These are phyloP conservation scores for Littorina saxatilis DNA, from an alignment of 1,140 invertebrate species.

Conservation along the genomic window DNA sequence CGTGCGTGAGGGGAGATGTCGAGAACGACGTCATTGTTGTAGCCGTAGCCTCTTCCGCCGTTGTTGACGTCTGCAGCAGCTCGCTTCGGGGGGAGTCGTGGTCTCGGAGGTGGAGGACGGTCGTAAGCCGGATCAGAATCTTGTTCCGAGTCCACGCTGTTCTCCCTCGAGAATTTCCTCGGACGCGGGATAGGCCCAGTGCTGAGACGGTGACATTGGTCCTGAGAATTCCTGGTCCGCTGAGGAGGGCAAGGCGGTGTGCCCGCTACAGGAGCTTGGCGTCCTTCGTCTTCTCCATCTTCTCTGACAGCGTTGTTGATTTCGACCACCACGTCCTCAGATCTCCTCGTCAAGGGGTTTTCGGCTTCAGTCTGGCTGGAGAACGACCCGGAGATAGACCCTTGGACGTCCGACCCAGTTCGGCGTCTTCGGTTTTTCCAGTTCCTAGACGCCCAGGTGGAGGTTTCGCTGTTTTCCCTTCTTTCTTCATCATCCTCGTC, in stretches of 20 bases:
- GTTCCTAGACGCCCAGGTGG: slow-evolving; percentile 13
- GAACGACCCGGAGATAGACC: not conserved
- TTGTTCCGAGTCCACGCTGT: not conserved
- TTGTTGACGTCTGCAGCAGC: not conserved
- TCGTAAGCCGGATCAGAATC: too few relatives aligned
- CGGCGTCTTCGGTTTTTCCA: not conserved
- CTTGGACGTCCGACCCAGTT: not conserved
- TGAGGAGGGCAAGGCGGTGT: not conserved
- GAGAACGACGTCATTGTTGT: not conserved
- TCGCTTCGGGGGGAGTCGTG: too few relatives aligned
- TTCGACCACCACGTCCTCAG: not conserved
- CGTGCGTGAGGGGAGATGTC: not conserved
- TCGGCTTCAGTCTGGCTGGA: not conserved
- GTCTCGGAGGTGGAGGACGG: too few relatives aligned
- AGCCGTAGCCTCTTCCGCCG: not conserved
- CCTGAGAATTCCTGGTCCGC: not conserved
- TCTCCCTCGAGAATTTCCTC: slow-evolving; percentile 1
- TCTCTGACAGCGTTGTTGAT: not conserved
- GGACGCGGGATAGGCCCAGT: not conserved
- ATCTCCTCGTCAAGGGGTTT: not conserved
- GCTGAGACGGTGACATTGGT: not conserved
- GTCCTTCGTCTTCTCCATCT: not conserved
- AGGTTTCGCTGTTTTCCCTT: not conserved
- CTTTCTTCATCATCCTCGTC: not conserved
- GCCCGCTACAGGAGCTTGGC: not conserved